A percentile compares a stretch with the other conserved stretches of the same genome.
phyloP scores from a whole-genome alignment of 2,797 vertebrate species.

The Nothura maculosa region DNA sequence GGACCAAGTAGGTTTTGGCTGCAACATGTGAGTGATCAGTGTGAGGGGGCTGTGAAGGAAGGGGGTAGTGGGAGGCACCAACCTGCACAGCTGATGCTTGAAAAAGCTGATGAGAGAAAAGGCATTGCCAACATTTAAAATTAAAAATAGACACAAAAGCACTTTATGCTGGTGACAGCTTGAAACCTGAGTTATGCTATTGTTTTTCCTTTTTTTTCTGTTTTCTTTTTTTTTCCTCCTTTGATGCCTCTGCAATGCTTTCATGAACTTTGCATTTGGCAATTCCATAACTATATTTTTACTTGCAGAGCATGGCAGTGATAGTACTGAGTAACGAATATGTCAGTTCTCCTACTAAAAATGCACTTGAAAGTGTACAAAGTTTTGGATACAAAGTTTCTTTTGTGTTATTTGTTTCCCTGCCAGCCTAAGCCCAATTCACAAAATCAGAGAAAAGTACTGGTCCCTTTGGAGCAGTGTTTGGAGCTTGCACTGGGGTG shows the following conservation, averaged over 20 bases:
- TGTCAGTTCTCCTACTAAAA: slow-evolving; percentile 19
- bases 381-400: background rate
- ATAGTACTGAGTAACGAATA: background rate
- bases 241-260: background rate
- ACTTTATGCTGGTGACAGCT: background rate
- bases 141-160: background rate
- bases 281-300: slow-evolving; percentile 1
- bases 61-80: background rate
- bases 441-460: background rate
- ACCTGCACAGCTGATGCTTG: background rate
- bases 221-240: background rate
- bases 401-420: background rate
- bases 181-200: background rate
- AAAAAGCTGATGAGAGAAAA: background rate
- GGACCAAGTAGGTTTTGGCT: background rate
- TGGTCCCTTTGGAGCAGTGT: slow-evolving; percentile 12
- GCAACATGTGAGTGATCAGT: background rate
- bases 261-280: slow-evolving; percentile 25
- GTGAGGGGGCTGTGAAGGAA: background rate
- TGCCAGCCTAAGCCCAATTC: background rate
- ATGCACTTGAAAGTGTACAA: background rate
- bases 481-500: background rate
- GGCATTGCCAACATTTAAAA: background rate
- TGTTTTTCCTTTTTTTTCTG: background rate
- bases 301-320: slow-evolving; percentile 7